Percentiles rank a stretch among this genome's conserved stretches.
phyloP scores from a whole-genome alignment of 2,797 vertebrate genomes.

The Onychomys leucogaster region DNA sequence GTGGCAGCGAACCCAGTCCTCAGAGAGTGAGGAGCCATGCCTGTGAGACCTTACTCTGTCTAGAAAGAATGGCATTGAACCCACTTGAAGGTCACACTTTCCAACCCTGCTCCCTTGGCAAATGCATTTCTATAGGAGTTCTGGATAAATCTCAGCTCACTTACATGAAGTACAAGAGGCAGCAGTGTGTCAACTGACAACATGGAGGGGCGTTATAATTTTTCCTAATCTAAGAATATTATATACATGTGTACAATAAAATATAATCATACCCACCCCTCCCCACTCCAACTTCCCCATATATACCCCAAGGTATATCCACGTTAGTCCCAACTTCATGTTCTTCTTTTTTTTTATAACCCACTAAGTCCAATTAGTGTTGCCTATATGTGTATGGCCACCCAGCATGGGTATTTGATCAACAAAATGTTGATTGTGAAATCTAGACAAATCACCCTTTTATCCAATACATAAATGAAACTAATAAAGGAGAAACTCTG shows the following conservation, averaged over 20 bases:
- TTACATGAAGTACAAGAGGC: neutral
- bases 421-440: slow-evolving; percentile 6
- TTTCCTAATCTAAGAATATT: neutral
- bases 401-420: neutral
- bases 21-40: neutral
- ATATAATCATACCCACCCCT: too few species aligned
- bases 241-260: too few species aligned
- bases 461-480: neutral
- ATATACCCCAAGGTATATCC: neutral
- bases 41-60: neutral
- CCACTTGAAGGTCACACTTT: neutral
- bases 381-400: too few species aligned
- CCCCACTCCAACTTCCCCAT: neutral
- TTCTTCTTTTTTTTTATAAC: neutral
- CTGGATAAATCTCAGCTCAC: neutral
- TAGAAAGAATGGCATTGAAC: neutral
- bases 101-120: neutral
- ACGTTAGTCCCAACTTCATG: neutral
- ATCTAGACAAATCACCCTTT: neutral
- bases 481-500: neutral
- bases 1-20: neutral
- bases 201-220: neutral
- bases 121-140: neutral
- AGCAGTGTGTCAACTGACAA: neutral
- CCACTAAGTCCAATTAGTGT: neutral